Base-by-base conservation (phyloP, 2,888 invertebrate genomes). In the Salticus scenicus region DNA sequence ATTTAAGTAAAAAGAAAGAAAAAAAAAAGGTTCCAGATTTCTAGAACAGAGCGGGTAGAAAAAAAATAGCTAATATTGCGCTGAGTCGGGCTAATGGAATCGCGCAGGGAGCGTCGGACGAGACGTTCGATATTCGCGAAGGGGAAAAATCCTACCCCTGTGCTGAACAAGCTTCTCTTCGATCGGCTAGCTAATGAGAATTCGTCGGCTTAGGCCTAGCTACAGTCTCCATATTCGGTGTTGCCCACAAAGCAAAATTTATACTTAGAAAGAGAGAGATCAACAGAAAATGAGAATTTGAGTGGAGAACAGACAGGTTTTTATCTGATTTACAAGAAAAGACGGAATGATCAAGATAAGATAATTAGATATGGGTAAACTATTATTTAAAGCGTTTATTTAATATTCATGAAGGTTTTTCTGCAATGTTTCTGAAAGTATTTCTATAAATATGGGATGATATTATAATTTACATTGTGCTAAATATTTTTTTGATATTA, bases 121-220 rank as follows among this genome's bases (percentile, higher is more conserved):
- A 85, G 84, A 74, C 84, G 84, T 85, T 85, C 84, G 84, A 85
- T 85, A 85, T 74, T 74, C 57, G 79, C 75, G 27, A 41, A 42
- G 71, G 76, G 71, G n/a, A 51, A 81, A 74, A 69, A 64, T 76
- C 71, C 41, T 31, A 28, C 67, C 67, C 66, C 73, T 72, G 30
- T 78, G 78, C 78, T 85, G 84, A 85, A 79, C 78, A 78, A 85
- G 84, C 84, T 78, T 85, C 79, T 85, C 84, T 85, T 85, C 84
- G 84, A 85, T 85, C 84, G 70, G 81, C 57, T 30, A 27, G 37
- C 66, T 85, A 85, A 85, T 85, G 78, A 85, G 78, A 85, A 85
- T 57, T 79, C 69, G 73, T 69, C 77, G 77, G 57, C 77, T 78
- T 85, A 85, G 78, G 84, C 84, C 66, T 79, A 85, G 42, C 69